phyloP scores from a whole-genome alignment of 1,140 invertebrate species.

The Drosophila sp. region DNA sequence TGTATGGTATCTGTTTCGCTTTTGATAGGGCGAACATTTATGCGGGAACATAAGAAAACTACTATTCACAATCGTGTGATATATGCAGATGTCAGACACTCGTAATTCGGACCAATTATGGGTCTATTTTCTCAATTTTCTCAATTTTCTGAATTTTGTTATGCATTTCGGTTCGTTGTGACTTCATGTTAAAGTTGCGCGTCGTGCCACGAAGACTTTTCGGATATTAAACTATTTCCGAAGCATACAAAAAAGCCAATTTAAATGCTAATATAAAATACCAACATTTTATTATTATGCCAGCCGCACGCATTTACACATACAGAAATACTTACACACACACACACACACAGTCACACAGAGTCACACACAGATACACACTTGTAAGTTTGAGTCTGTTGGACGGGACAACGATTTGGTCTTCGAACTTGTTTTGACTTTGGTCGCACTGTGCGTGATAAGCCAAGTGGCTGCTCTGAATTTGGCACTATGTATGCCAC shows the following conservation, averaged over 20 bases:
- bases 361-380: conserved; percentile 5
- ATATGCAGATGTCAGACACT: conserved; percentile 52
- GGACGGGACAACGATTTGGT: conserved; percentile 58
- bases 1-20: conserved; percentile 26
- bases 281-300: conserved; percentile 84
- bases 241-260: conserved; percentile 83
- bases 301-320: conserved; percentile 69
- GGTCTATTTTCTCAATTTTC: conserved; percentile 21
- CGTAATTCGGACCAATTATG: conserved; percentile 70
- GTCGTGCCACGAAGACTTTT: conserved; percentile 50
- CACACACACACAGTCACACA: conserved; percentile 9
- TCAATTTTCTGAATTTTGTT: no score
- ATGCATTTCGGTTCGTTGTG: conserved; percentile 59
- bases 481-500: conserved; percentile 47
- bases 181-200: conserved; percentile 62
- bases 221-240: conserved; percentile 83
- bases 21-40: conserved; percentile 61
- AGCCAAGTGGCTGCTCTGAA: conserved; percentile 74
- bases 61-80: conserved; percentile 12
- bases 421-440: conserved; percentile 59
- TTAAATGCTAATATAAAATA: conserved; percentile 84
- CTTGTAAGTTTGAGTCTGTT: conserved; percentile 3
- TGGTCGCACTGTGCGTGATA: conserved; percentile 70
- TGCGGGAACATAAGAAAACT: conserved; percentile 12
- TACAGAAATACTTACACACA: not conserved